These are phyloP conservation scores for Hermaeophaga mercurialis DNA, from an alignment of 2,888 invertebrate species.

Conservation along the genomic window DNA sequence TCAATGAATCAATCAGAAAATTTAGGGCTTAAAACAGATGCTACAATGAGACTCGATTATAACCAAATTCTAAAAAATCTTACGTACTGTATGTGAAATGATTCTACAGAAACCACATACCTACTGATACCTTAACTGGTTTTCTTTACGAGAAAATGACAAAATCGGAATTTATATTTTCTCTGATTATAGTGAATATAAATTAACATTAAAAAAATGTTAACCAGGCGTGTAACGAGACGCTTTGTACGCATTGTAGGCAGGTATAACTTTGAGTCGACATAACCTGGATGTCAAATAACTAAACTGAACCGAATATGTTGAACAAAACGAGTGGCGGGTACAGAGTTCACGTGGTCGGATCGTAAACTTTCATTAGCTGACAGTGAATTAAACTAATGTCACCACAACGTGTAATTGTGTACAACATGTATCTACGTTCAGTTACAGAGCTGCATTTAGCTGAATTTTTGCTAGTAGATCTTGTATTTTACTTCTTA, in stretches of 20 bases:
- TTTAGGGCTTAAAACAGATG: no score
- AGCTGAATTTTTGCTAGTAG: no score
- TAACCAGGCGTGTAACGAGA: constrained; percentile 19
- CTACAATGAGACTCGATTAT: no score
- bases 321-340: constrained; percentile 28
- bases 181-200: no score
- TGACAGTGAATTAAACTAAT: constrained; percentile 58
- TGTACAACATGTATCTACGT: constrained; percentile 50
- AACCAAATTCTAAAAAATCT: no score
- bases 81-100: no score
- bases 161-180: no score
- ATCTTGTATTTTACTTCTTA: no score
- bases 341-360: constrained; percentile 46
- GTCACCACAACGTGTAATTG: constrained; percentile 58
- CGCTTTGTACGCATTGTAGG: constrained; percentile 36
- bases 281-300: constrained; percentile 42
- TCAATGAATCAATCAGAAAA: no score
- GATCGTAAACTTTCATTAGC: constrained; percentile 59
- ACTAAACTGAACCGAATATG: constrained; percentile 41
- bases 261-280: constrained; percentile 42
- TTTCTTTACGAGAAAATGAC: no score
- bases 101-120: no score
- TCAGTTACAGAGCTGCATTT: constrained; percentile 40
- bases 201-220: constrained; percentile 6
- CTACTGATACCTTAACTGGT: no score